phyloP scores from a whole-genome alignment of 53 echinoderm and acorn worm genomes.

The Paelopatides confundens region DNA sequence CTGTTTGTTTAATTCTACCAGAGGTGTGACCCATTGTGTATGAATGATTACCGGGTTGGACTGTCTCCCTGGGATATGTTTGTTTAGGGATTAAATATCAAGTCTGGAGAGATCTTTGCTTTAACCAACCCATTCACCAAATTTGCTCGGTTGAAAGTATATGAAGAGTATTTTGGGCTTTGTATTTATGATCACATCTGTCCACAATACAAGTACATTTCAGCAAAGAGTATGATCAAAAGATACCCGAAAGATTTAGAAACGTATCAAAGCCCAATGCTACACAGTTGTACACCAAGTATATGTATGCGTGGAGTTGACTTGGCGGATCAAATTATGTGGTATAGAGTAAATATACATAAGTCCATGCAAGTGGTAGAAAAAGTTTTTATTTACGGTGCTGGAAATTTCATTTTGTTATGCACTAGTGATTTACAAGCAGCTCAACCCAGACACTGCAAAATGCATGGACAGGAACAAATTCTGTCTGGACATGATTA shows the following conservation, averaged over 20 bases:
- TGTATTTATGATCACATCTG: conserved; percentile 6
- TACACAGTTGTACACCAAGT: conserved; percentile 4
- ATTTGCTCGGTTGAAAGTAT: no score
- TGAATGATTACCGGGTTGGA: no score
- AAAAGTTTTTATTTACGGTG: not conserved
- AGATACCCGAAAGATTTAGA: not conserved
- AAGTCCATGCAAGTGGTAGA: conserved; percentile 21
- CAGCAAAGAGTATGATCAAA: not conserved
- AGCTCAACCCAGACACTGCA: conserved; percentile 4
- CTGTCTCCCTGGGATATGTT: no score
- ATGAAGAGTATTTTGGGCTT: no score
- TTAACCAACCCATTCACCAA: no score
- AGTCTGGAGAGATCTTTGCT: no score
- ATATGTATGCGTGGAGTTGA: conserved; percentile 9
- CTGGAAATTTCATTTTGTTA: conserved; percentile 19
- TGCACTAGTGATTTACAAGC: conserved; percentile 13
- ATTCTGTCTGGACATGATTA: not conserved
- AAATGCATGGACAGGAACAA: not conserved
- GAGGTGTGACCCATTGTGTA: no score
- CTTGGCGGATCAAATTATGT: conserved; percentile 8
- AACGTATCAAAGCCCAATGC: not conserved
- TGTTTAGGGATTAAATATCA: no score
- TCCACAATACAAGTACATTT: conserved; percentile 10
- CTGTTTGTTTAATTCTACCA: no score
- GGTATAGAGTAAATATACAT: not conserved